Evolutionary conservation across 2,888 invertebrate genomes (phyloP), one percentile per base, ranked within the genome.

Genomic region (Himalopsyche japonica): DNA sequence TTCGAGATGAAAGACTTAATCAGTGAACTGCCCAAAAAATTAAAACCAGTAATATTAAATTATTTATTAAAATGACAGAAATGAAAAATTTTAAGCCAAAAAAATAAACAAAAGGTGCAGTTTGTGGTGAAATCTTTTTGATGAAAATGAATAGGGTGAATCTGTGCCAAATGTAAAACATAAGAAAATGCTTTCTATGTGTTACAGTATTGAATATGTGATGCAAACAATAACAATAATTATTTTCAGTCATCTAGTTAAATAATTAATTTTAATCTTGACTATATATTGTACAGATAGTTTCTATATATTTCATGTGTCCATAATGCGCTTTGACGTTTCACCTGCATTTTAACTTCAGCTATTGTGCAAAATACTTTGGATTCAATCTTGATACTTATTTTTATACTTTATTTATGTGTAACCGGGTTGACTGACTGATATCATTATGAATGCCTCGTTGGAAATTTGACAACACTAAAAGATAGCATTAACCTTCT

Each of bases 121-220:
- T 86, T 85, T 79, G 34, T 80, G 77, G 82, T 81, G 81, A 83
- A 57, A 57, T 83, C 77, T 82, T 84, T 85, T 34, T 43, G 37
- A 81, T 81, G 83, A 79, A 76, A 79, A 79, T 64, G 81, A 47
- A 86, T 32, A 70, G 70, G 37, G 64, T 80, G 83, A 82, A 83
- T 76, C 84, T 83, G 81, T 85, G 80, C 80, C 81, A 76, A 82
- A 84, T 78, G 76, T 80, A 82, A 79, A 81, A 57, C 37, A 81
- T 85, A 85, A 79, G 82, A 80, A 86, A 82, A 86, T 83, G 84
- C 86, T 83, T 86, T 83, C 83, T 86, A 83, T 83, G 83, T 85
- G 70, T 86, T 84, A 83, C 20, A 70, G 70, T 70, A 37, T 77
- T 77, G 34, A 77, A 37, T 77, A 77, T 77, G 34, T 77, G 37